Conservation (phyloP, 2,888 invertebrate genomes). For the Philereme transversata region DNA sequence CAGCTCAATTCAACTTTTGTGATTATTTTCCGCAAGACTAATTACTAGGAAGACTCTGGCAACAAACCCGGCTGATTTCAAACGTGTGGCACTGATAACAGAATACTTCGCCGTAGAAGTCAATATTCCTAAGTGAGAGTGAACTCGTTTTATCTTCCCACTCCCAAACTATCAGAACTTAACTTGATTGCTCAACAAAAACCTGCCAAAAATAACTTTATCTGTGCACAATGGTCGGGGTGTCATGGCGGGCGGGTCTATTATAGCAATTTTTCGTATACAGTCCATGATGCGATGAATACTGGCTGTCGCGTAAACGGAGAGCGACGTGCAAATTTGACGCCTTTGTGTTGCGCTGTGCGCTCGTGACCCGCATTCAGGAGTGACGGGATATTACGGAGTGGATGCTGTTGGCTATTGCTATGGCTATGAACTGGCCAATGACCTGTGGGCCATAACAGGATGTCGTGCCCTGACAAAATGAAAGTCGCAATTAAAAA, state of each 20-base stretch:
- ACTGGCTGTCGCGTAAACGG: conserved; percentile 79
- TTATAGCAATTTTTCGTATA: conserved; percentile 81
- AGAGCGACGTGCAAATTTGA: conserved; percentile 81
- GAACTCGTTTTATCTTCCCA: neutral
- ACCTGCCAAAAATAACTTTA: conserved; percentile 35
- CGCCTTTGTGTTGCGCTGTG: conserved; percentile 72
- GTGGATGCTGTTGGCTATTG: neutral
- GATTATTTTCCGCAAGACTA: no score
- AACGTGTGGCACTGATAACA: no score
- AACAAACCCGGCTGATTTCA: no score
- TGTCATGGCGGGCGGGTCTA: conserved; percentile 66
- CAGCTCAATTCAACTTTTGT: no score
- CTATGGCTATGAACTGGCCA: no score
- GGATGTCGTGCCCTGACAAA: no score
- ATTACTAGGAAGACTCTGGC: no score
- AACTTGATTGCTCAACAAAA: conserved; percentile 26
- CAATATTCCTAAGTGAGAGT: no score
- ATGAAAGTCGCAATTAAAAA: no score
- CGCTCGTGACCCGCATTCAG: conserved; percentile 73
- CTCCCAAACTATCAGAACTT: conserved; percentile 13
- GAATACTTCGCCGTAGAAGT: no score
- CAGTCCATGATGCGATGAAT: conserved; percentile 73
- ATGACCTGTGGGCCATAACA: no score
- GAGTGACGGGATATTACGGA: conserved; percentile 29
- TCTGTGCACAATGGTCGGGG: conserved; percentile 43